Evolutionary conservation across 1,140 invertebrate species (phyloP).

Genomic region (Apocrypta bakeri): DNA sequence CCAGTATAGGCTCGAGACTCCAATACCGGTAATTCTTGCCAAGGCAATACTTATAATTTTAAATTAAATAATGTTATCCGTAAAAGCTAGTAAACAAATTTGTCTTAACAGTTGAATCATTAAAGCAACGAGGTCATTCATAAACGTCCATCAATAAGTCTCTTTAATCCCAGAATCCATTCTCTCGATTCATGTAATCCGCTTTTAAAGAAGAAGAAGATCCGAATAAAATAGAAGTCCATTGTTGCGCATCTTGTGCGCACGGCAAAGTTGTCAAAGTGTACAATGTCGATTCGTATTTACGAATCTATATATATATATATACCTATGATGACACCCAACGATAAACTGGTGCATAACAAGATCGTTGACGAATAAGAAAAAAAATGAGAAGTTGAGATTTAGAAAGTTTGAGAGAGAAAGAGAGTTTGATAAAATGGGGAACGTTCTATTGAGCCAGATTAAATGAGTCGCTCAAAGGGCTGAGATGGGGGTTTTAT

Average conservation of each 20-base stretch:
- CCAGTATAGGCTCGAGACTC: too few species aligned
- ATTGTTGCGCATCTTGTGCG: slow-evolving; percentile 38
- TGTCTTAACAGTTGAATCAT: neutral
- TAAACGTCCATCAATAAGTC: neutral
- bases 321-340: slow-evolving; percentile 19
- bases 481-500: slow-evolving; percentile 3
- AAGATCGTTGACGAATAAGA: neutral
- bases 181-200: slow-evolving; percentile 57
- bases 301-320: too few species aligned
- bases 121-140: neutral
- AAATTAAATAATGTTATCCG: neutral
- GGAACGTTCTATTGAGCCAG: neutral
- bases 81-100: too few species aligned
- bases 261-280: neutral
- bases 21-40: too few species aligned
- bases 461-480: slow-evolving; percentile 6
- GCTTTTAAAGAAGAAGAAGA: slow-evolving; percentile 52
- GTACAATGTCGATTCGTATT: slow-evolving; percentile 21
- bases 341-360: neutral
- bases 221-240: slow-evolving; percentile 21
- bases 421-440: slow-evolving; percentile 2
- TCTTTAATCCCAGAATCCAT: neutral
- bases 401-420: neutral
- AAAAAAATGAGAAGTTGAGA: neutral
- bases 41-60: too few species aligned